These are phyloP conservation scores for Trilocha varians DNA, from an alignment of 2,888 invertebrate genomes.

Conservation along the genomic window DNA sequence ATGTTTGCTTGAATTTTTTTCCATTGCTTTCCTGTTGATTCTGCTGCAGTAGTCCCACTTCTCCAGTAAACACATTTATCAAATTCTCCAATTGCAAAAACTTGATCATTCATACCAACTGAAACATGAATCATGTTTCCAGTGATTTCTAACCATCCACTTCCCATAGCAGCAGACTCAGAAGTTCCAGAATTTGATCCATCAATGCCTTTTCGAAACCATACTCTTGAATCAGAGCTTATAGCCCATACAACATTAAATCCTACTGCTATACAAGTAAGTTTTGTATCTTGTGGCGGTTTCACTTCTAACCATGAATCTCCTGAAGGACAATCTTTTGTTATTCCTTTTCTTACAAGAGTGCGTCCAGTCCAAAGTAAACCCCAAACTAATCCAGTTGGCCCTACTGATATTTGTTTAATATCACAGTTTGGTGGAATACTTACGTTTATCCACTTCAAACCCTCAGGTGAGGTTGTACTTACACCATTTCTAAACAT, in stretches of 20 bases:
- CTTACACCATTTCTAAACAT: conserved; percentile 90
- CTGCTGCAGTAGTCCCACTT: conserved; percentile 80
- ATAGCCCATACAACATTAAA: conserved; percentile 85
- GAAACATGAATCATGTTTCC: conserved; percentile 87
- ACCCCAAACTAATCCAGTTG: conserved; percentile 91
- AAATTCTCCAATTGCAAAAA: conserved; percentile 87
- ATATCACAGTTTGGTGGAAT: conserved; percentile 87
- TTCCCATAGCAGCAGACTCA: conserved; percentile 84
- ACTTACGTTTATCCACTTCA: conserved; percentile 85
- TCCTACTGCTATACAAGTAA: conserved; percentile 87
- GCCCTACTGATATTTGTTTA: conserved; percentile 87
- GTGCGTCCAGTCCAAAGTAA: conserved; percentile 87
- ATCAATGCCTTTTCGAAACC: conserved; percentile 86
- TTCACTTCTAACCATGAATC: conserved; percentile 86
- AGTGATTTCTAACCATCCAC: conserved; percentile 92
- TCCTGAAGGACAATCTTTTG: conserved; percentile 81
- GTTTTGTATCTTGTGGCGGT: conserved; percentile 78
- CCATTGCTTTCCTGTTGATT: conserved; percentile 92
- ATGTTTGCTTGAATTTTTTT: conserved; percentile 83
- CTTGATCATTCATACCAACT: conserved; percentile 91
- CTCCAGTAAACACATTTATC: conserved; percentile 88
- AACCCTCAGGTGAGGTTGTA: conserved; percentile 88
- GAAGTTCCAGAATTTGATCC: conserved; percentile 80
- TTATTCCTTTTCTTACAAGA: conserved; percentile 87
- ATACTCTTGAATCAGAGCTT: conserved; percentile 86